These are phyloP conservation scores for Peromyscus eremicus DNA, from an alignment of 2,797 vertebrate genomes.

Conservation along the genomic window DNA sequence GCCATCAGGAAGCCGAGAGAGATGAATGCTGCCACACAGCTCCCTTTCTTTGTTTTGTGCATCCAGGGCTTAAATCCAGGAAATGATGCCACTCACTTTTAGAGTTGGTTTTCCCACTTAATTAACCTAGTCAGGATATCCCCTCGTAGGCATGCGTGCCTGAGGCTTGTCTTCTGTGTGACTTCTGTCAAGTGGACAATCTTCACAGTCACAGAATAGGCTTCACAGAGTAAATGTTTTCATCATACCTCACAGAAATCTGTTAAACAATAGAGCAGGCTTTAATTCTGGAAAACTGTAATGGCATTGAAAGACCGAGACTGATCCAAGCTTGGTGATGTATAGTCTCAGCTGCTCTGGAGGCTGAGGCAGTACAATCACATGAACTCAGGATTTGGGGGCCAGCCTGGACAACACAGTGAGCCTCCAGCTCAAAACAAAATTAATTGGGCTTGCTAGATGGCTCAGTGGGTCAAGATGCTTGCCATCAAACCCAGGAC, in stretches of 20 bases:
- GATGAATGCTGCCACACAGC: neutral
- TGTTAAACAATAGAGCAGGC: neutral
- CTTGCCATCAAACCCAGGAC: neutral
- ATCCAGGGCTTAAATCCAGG: neutral
- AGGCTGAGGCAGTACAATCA: neutral
- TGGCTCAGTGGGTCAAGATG: neutral
- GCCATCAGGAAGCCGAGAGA: neutral
- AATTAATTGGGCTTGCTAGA: neutral
- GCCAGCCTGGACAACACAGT: neutral
- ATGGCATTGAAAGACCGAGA: neutral
- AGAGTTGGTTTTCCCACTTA: neutral
- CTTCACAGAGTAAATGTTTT: slow-evolving; percentile 8
- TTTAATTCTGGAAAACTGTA: slow-evolving; percentile 1
- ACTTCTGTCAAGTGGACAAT: neutral
- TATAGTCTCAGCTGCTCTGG: neutral
- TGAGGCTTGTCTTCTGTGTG: neutral
- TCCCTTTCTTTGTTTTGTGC: neutral
- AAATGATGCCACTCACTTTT: neutral
- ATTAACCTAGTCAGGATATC: neutral
- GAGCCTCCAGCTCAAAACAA: neutral
- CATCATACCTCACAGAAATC: neutral
- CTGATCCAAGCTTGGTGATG: neutral
- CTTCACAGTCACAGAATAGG: neutral
- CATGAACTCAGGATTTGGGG: neutral
- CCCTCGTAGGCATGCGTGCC: no score